Percentiles rank a stretch among this genome's conserved stretches.
These are phyloP conservation scores for Camptogramma bilineatum DNA, from an alignment of 2,888 invertebrate genomes.

Conservation along the genomic window DNA sequence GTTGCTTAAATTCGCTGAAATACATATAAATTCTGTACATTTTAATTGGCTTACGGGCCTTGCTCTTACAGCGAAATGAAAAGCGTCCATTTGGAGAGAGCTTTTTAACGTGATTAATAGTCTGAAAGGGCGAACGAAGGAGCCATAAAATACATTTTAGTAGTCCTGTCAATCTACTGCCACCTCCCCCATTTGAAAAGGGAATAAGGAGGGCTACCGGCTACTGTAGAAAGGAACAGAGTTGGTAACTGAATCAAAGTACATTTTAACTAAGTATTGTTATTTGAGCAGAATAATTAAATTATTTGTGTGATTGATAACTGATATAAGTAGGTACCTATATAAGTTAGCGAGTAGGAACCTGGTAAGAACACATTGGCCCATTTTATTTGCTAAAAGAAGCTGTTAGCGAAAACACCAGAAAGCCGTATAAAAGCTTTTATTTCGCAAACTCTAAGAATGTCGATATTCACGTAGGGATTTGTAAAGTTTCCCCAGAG, in stretches of 20 bases:
- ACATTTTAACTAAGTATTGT: not conserved
- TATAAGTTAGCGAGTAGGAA: not conserved
- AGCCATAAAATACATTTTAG: constrained; percentile 41
- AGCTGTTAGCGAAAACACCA: constrained; percentile 8
- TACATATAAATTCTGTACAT: constrained; percentile 12
- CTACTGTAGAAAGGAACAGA: not conserved
- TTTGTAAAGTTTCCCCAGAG: not conserved
- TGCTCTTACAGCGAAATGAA: constrained; percentile 22
- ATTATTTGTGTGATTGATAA: not conserved
- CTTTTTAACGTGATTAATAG: constrained; percentile 26
- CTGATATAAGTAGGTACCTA: not conserved
- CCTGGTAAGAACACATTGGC: not conserved
- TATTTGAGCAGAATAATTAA: not conserved
- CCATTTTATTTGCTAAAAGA: not conserved
- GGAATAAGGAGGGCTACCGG: constrained; percentile 28
- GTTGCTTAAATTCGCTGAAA: constrained; percentile 5
- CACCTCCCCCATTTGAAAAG: constrained; percentile 46
- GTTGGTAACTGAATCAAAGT: not conserved
- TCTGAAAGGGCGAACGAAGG: constrained; percentile 26
- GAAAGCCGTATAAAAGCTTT: constrained; percentile 16
- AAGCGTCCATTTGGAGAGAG: constrained; percentile 18
- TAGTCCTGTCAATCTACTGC: constrained; percentile 51
- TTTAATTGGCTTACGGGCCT: constrained; percentile 12
- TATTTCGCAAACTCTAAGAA: constrained; percentile 12
- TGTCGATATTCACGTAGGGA: constrained; percentile 6